Base-by-base conservation (phyloP, 1,140 invertebrate genomes). In the Drosophila truncata region DNA sequence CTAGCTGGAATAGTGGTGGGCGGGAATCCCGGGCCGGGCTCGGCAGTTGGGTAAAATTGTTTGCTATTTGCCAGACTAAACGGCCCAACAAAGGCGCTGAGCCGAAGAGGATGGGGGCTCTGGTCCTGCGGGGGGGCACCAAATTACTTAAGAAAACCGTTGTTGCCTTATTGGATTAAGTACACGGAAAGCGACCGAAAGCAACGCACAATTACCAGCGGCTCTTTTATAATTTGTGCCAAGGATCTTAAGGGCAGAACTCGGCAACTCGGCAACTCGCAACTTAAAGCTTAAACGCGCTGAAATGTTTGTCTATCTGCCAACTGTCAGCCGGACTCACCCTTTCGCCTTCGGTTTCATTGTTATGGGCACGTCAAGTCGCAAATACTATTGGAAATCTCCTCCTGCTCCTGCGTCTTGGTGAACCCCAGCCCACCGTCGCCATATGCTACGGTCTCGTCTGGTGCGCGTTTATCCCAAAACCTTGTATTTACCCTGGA, bases 101-200 rank as follows among this genome's bases (percentile, higher is more conserved):
- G 31, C 13, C 6, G 11, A 4, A 4, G 23, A 20, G 16, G 0
- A 7, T 13, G 10, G 27, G 35, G 44, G 11, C n/a, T 33, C n/a
- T 31, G 16, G 69, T 54, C 49, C 41, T 64, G 70, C 74, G 18
- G 49, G 72, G 84, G 84, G 80, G 69, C 65, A 82, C 74, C 81
- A 90, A 90, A 90, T 90, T 90, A 91, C 85, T 90, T 90, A 76
- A 85, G 86, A 82, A 91, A 90, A 90, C 86, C 84, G 85, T 90
- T 84, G 77, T 76, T 88, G 85, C 81, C 85, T 90, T 91, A 88
- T 88, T 88, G 85, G 85, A 88, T 88, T 88, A 82, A 84, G 71
- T 73, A 71, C 55, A 55, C 33, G 52, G 20, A 55, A 25, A 58
- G 70, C 50, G 49, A 66, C 46, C 69, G 42, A 66, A 71, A 66